Evolutionary conservation across 2,113 vertebrate species (phyloP).

Genomic region (Fulmarus glacialis): DNA sequence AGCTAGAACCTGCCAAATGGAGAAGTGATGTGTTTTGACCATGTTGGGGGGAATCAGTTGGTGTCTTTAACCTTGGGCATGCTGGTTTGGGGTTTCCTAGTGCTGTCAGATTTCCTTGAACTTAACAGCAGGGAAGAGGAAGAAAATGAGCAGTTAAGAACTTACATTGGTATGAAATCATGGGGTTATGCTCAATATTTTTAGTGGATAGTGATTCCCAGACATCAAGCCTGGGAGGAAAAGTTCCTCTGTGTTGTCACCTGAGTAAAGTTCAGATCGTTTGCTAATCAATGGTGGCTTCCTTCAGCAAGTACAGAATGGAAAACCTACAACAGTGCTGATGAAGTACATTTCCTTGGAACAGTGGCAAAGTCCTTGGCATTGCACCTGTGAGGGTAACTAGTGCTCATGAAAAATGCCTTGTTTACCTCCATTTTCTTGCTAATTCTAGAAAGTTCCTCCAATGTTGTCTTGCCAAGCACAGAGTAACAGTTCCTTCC

Average conservation of each 20-base stretch:
- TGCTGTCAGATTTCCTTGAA: not conserved
- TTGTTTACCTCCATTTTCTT: not conserved
- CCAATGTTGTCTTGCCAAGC: not conserved
- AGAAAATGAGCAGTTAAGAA: not conserved
- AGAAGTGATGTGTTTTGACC: not conserved
- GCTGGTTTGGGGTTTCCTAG: not conserved
- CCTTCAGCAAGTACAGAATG: not conserved
- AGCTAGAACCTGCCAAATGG: not conserved
- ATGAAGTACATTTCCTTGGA: not conserved
- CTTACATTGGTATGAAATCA: not conserved
- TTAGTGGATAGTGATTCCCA: not conserved
- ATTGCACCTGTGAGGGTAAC: not conserved
- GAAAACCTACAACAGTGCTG: not conserved
- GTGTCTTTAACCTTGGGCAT: not conserved
- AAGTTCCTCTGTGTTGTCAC: not conserved
- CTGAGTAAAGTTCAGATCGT: not conserved
- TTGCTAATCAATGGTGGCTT: not conserved
- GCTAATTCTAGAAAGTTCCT: not conserved
- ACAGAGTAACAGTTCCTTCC: not conserved
- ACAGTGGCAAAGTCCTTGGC: not conserved
- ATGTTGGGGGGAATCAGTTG: not conserved
- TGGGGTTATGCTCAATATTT: not conserved
- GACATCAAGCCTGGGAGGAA: not conserved
- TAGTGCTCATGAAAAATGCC: not conserved
- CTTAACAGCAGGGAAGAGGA: not conserved